These are phyloP conservation scores for Bergia sp. DNA, from an alignment of 92 coral and sea anemone species.

Conservation along the genomic window DNA sequence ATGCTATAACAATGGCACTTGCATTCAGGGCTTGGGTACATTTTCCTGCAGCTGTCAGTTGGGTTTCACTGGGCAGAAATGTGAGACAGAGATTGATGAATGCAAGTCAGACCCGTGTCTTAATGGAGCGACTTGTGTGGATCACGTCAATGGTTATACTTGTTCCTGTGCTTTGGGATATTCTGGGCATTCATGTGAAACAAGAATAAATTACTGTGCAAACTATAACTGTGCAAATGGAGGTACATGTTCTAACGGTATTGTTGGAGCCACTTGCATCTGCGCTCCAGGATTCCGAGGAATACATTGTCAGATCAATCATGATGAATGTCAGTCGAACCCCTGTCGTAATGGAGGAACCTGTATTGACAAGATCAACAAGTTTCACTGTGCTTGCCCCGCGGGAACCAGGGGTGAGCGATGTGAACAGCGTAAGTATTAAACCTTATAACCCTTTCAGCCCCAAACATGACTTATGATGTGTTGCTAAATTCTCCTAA, in stretches of 20 bases:
- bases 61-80: constrained; percentile 83
- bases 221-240: constrained; percentile 74
- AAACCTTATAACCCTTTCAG: not conserved
- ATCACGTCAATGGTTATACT: constrained; percentile 53
- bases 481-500: too few relatives aligned
- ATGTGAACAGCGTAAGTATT: constrained; percentile 82
- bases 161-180: constrained; percentile 81
- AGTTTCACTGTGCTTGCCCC: constrained; percentile 79
- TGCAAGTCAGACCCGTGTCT: constrained; percentile 92
- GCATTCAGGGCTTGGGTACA: constrained; percentile 74
- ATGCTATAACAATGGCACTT: constrained; percentile 76
- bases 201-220: constrained; percentile 75
- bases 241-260: constrained; percentile 77
- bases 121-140: constrained; percentile 82
- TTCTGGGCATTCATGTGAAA: constrained; percentile 75
- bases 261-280: constrained; percentile 66
- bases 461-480: too few relatives aligned
- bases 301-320: constrained; percentile 69
- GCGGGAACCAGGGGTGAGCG: constrained; percentile 78
- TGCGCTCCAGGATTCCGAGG: constrained; percentile 83
- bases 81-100: constrained; percentile 79
- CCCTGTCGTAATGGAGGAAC: constrained; percentile 89
- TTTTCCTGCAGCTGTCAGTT: constrained; percentile 71
- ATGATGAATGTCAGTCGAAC: constrained; percentile 80
- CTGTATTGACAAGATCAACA: constrained; percentile 74